Percentiles rank a stretch among this genome's conserved stretches.
Conservation (phyloP, 2,888 invertebrate species). For the Cistogaster globosa region DNA sequence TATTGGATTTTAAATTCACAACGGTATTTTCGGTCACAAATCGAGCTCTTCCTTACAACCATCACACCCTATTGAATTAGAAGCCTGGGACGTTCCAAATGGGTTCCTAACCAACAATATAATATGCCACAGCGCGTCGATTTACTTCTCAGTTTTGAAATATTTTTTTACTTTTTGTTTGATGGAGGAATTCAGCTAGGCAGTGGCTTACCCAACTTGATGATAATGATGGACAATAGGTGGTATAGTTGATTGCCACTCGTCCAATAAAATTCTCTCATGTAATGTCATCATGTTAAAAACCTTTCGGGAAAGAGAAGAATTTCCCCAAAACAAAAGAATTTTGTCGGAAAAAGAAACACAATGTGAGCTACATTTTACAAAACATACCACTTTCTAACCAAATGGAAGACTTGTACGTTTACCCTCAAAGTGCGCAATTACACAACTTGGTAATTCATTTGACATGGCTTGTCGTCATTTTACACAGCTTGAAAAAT, state of each 20-base stretch:
- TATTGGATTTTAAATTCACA: no score
- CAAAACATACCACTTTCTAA: slow-evolving; percentile 30
- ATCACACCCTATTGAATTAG: no score
- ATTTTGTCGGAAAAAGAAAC: slow-evolving; percentile 21
- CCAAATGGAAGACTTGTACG: slow-evolving; percentile 28
- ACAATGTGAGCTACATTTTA: slow-evolving; percentile 24
- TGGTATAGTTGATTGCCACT: not conserved
- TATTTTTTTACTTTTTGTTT: slow-evolving; percentile 58
- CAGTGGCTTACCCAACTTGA: slow-evolving; percentile 20
- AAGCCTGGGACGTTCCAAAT: no score
- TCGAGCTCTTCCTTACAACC: no score
- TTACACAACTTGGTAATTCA: slow-evolving; percentile 34
- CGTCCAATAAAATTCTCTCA: not conserved
- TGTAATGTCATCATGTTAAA: slow-evolving; percentile 11
- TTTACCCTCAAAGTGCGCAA: slow-evolving; percentile 30
- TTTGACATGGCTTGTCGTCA: slow-evolving; percentile 37
- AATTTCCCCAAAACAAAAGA: not conserved
- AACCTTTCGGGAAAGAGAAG: slow-evolving; percentile 37
- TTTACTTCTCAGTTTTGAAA: slow-evolving; percentile 40
- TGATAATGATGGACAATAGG: slow-evolving; percentile 52
- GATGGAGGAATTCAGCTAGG: slow-evolving; percentile 53
- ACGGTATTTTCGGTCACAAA: no score
- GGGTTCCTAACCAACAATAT: slow-evolving; percentile 20
- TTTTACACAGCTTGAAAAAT: slow-evolving; percentile 47
- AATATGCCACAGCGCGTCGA: slow-evolving; percentile 52